phyloP scores from a whole-genome alignment of 2,888 invertebrate species.

The Perithous albicinctus region DNA sequence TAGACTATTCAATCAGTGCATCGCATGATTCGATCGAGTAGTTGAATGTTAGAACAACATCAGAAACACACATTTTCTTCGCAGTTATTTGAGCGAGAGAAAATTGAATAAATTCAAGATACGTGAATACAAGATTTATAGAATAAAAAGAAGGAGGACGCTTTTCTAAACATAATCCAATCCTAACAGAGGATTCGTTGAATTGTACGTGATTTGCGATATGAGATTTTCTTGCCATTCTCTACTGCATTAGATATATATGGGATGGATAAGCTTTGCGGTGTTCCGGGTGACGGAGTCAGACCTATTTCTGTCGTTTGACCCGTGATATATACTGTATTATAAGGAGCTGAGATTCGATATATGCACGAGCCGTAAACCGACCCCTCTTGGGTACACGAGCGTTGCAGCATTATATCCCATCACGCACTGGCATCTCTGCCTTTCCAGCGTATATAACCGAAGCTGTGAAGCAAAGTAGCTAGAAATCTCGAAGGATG shows the following conservation, averaged over 20 bases:
- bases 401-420: conserved; percentile 28
- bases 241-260: not conserved
- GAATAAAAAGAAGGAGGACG: not conserved
- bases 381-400: conserved; percentile 25
- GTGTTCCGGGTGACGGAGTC: conserved; percentile 14
- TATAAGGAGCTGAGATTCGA: conserved; percentile 2
- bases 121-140: not conserved
- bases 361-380: conserved; percentile 18
- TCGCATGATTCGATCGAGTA: not conserved
- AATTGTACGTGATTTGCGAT: conserved; percentile 9
- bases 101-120: conserved; percentile 14
- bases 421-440: conserved; percentile 12
- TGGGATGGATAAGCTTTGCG: not conserved
- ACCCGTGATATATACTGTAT: conserved; percentile 19
- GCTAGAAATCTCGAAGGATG: conserved; percentile 41
- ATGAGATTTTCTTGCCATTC: conserved; percentile 1
- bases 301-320: conserved; percentile 26
- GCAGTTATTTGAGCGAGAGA: not conserved
- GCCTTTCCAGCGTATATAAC: not conserved
- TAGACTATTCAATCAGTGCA: conserved; percentile 29
- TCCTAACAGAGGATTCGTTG: not conserved
- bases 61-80: not conserved
- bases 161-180: not conserved
- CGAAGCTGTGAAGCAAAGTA: conserved; percentile 1
- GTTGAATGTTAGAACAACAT: not conserved